phyloP scores from a whole-genome alignment of 2,888 invertebrate species.

The Frankliniella fusca region DNA sequence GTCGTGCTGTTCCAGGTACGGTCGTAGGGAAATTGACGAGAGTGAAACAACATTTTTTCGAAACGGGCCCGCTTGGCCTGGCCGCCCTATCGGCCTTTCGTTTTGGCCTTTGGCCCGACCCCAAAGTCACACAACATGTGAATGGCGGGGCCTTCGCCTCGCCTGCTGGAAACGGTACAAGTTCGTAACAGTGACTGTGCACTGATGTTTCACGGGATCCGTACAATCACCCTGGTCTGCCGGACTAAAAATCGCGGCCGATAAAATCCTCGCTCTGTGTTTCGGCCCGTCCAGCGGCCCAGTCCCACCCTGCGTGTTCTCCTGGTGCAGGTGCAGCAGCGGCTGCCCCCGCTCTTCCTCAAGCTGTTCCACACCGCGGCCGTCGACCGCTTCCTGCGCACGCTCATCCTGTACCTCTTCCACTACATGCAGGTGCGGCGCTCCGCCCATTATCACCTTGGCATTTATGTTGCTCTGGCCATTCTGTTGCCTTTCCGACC shows the following conservation, averaged over 20 bases:
- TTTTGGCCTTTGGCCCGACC: no score
- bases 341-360: constrained; percentile 57
- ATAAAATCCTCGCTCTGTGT: background rate
- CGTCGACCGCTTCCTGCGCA: constrained; percentile 59
- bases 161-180: background rate
- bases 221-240: no score
- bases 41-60: no score
- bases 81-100: no score
- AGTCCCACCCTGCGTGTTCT: constrained; percentile 30
- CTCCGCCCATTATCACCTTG: no score
- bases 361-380: constrained; percentile 56
- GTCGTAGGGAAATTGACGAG: no score
- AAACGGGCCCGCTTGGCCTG: no score
- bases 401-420: constrained; percentile 60
- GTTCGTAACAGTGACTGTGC: no score
- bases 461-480: constrained; percentile 34
- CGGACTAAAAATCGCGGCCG: no score
- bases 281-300: constrained; percentile 30
- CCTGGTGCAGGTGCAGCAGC: constrained; percentile 38
- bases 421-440: constrained; percentile 61
- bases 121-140: background rate
- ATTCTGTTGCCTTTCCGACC: background rate
- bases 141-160: background rate
- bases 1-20: constrained; percentile 54
- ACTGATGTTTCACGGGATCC: no score